Evolutionary conservation across 1,140 invertebrate genomes (phyloP), one percentile per base, ranked within the genome.

Genomic region (Zophobas atratus): DNA sequence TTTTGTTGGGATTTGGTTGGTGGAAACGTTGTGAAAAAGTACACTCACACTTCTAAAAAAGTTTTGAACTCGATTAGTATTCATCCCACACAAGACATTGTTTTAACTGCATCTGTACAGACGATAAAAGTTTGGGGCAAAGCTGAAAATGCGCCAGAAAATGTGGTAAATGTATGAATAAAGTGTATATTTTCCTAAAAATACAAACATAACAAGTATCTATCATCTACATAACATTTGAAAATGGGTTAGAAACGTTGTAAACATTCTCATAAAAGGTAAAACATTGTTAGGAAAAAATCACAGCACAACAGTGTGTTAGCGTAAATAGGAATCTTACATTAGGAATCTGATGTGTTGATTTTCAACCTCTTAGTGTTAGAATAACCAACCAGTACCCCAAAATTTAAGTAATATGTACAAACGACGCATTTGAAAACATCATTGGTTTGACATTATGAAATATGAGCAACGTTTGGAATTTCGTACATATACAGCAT

Each of bases 1-100:
- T 95, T 94, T 87, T 91, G 94, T 80, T 99, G 96, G 96, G 95
- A 98, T 87, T 88, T 98, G 57, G 90, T 98, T 2, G 91, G 92
- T 80, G 91, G 91, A 38, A 91, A 91, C 81, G 87, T 94, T 39
- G 84, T 92, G 0, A 82, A 83, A 8, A 90, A 87, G 76, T 82
- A 89, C 36, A 72, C 82, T 34, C 89, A 90, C 70, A 85, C 88
- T 86, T 55, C 73, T 6, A 80, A 81, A 33, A 82, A 88, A 87
- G 90, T 91, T 0, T 89, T 93, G 0, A 89, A 92, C 79, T 94
- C 94, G 0, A 78, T 95, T n/a, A 90, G 88, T 80, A 88, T 92
- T 74, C 94, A 95, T 90, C 94, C 94, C 0, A 91, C 88, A 34
- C 90, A 91, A 80, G 90, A 92, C 83, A 89, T 89, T 82, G 86